Conservation (phyloP, 2,888 invertebrate species). For the Cosmia trapezina region DNA sequence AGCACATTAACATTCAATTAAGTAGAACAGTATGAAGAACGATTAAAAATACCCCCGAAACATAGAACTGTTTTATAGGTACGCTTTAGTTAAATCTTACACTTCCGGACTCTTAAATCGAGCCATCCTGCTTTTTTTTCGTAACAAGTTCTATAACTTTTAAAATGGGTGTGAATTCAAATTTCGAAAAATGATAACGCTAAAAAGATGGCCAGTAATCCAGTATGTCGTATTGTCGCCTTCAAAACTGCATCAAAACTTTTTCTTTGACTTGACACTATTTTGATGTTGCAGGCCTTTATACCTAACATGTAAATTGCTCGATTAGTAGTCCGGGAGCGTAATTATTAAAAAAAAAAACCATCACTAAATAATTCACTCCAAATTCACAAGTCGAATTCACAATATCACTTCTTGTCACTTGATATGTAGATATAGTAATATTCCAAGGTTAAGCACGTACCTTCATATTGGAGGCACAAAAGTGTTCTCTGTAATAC, state of each 20-base stretch:
- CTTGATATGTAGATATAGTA: constrained; percentile 46
- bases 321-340: neutral
- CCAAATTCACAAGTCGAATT: constrained; percentile 40
- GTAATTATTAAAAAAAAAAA: neutral
- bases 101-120: neutral
- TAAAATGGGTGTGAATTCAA: neutral
- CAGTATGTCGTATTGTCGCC: neutral
- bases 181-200: neutral
- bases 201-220: neutral
- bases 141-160: neutral
- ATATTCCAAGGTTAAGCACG: constrained; percentile 62
- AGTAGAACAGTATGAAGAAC: neutral
- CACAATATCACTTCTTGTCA: constrained; percentile 57
- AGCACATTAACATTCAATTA: neutral
- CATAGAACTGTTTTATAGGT: neutral
- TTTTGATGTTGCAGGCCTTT: neutral
- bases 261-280: neutral
- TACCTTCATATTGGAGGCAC: constrained; percentile 86
- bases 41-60: neutral
- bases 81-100: neutral
- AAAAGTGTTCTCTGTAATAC: constrained; percentile 78
- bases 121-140: neutral
- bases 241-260: neutral
- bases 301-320: neutral
- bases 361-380: constrained; percentile 19